Base-by-base conservation (phyloP, 2,113 vertebrate species). In the Jacana jacana region DNA sequence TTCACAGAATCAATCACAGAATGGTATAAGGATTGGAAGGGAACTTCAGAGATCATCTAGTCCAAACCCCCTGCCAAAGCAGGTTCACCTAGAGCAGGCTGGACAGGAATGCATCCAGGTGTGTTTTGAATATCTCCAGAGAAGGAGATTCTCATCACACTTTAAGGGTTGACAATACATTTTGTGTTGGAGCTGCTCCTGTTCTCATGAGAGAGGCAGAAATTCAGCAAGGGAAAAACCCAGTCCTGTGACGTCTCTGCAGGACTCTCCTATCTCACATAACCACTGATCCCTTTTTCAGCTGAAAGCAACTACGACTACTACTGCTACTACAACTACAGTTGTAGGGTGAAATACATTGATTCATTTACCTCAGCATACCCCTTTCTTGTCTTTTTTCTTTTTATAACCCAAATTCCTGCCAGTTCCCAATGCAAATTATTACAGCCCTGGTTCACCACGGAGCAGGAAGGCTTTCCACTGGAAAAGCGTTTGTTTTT, bases 261-360 rank as follows among this genome's bases (percentile, higher is more conserved):
- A 86, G 77, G 61, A 71, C 69, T 83, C 54, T 77, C 37, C 85
- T 91, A 31, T 88, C 90, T 91, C 90, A 93, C 35, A 11, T 80
- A 91, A 81, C 76, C 64, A 68, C 44, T 83, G 75, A 93, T 90
- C 76, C 85, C 51, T 89, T 91, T 94, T 86, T 81, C 73, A 85
- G 81, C 83, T 92, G 91, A 91, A 93, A 96, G 72, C 60, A 94
- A 95, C n/a, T n/a, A n/a, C n/a, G n/a, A n/a, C n/a, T n/a, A n/a
- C n/a, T n/a, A n/a, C n/a, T n/a, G n/a, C n/a, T n/a, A n/a, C n/a
- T n/a, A n/a, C n/a, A n/a, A n/a, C n/a, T n/a, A n/a, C n/a, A n/a
- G 94, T 86, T 88, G 89, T 69, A 6, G 14, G 94, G 95, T 94
- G 91, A 96, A 96, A 88, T 3, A 1, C 52, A 40, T 44, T 83